Conservation (phyloP, 2,888 invertebrate species). For the Netelia melanura region DNA sequence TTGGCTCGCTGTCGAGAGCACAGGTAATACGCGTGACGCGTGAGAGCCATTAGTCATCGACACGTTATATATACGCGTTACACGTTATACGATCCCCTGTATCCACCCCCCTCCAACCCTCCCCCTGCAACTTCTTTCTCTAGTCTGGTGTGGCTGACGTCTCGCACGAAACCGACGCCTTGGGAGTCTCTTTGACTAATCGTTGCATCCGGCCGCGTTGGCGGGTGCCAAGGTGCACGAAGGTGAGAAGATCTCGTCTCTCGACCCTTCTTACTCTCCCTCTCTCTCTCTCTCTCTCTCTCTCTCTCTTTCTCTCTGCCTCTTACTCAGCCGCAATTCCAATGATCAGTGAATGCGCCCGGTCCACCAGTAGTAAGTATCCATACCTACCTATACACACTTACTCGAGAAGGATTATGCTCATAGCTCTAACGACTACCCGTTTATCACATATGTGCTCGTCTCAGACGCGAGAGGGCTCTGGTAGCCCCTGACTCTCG, state of each 20-base stretch:
- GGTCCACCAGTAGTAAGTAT: constrained; percentile 48
- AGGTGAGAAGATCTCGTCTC: constrained; percentile 63
- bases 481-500: constrained; percentile 35
- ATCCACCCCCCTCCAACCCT: constrained; percentile 51
- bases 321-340: constrained; percentile 40
- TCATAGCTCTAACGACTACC: constrained; percentile 66
- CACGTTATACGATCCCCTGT: constrained; percentile 47
- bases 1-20: constrained; percentile 7
- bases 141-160: constrained; percentile 42
- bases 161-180: constrained; percentile 41
- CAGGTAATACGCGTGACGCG: constrained; percentile 42
- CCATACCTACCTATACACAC: not conserved
- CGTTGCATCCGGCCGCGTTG: constrained; percentile 59
- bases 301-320: constrained; percentile 50
- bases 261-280: constrained; percentile 58
- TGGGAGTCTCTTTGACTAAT: constrained; percentile 64
- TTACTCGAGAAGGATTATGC: constrained; percentile 44
- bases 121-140: constrained; percentile 50
- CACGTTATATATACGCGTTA: constrained; percentile 44
- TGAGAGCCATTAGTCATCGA: constrained; percentile 60
- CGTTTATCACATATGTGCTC: constrained; percentile 65
- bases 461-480: constrained; percentile 50
- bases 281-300: constrained; percentile 55
- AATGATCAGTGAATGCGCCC: constrained; percentile 36
- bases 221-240: constrained; percentile 47